phyloP scores from a whole-genome alignment of 2,888 invertebrate species.

The Tetragnatha montana region DNA sequence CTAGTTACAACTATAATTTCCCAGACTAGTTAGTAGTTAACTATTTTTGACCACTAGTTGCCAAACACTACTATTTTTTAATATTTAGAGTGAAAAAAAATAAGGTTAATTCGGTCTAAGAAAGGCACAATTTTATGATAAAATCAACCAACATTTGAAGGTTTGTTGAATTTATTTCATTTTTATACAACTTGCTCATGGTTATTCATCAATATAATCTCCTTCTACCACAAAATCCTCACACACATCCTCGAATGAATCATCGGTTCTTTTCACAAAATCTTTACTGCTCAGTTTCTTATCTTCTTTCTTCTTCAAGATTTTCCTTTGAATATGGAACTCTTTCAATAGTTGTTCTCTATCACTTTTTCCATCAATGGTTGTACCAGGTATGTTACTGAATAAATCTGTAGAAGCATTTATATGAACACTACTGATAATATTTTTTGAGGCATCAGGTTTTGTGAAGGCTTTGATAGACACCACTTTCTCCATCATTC shows the following conservation, averaged over 20 bases:
- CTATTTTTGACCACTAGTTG: too few relatives aligned
- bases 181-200: neutral
- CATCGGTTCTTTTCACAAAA: neutral
- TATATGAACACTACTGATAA: neutral
- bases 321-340: conserved; percentile 53
- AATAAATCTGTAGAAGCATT: conserved; percentile 45
- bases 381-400: conserved; percentile 50
- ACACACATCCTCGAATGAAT: neutral
- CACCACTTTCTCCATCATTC: conserved; percentile 47
- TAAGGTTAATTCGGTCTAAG: too few relatives aligned
- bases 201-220: conserved; percentile 41
- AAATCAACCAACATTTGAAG: too few relatives aligned
- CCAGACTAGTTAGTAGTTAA: too few relatives aligned
- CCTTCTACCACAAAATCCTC: neutral
- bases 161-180: too few relatives aligned
- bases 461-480: conserved; percentile 27
- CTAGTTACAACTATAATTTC: too few relatives aligned
- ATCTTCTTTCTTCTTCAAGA: conserved; percentile 19
- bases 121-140: too few relatives aligned
- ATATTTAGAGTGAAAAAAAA: too few relatives aligned
- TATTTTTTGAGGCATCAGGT: neutral
- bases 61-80: too few relatives aligned
- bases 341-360: conserved; percentile 44
- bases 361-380: conserved; percentile 19
- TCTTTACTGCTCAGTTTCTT: neutral